These are phyloP conservation scores for Pungitius pungitius DNA, from an alignment of 2,113 vertebrate genomes.

Conservation along the genomic window DNA sequence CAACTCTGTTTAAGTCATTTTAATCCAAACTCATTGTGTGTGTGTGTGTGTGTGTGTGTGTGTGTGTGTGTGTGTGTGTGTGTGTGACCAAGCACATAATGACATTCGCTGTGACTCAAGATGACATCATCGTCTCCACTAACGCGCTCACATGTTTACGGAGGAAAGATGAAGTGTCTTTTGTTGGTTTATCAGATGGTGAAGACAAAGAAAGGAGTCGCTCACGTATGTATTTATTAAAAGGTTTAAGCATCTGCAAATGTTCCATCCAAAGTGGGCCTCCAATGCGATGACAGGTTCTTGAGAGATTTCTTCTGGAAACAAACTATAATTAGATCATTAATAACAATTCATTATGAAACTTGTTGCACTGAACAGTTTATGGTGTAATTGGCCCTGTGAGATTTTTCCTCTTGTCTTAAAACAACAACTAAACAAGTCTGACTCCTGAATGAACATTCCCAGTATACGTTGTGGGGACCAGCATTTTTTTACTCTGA, in stretches of 20 bases:
- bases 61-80: conserved; percentile 1
- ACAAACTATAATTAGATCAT: no score
- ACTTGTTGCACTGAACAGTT: not conserved
- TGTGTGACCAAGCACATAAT: not conserved
- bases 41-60: not conserved
- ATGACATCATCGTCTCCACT: conserved; percentile 48
- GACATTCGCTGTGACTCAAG: conserved; percentile 41
- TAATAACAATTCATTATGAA: no score
- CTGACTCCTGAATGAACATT: not conserved
- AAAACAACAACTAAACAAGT: no score
- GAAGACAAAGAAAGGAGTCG: not conserved
- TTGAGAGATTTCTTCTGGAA: no score
- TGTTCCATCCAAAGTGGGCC: no score
- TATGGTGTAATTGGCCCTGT: not conserved
- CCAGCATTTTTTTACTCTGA: not conserved
- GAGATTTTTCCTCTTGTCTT: no score
- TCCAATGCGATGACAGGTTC: no score
- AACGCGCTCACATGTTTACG: not conserved
- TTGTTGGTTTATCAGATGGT: not conserved
- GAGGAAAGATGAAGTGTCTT: not conserved
- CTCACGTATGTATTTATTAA: not conserved
- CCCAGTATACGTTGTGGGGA: not conserved
- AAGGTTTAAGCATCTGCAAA: no score
- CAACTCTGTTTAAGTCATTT: not conserved
- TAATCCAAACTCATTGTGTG: not conserved